Base-by-base conservation (phyloP, 2,797 vertebrate species). In the Hoplostethus mediterraneus region DNA sequence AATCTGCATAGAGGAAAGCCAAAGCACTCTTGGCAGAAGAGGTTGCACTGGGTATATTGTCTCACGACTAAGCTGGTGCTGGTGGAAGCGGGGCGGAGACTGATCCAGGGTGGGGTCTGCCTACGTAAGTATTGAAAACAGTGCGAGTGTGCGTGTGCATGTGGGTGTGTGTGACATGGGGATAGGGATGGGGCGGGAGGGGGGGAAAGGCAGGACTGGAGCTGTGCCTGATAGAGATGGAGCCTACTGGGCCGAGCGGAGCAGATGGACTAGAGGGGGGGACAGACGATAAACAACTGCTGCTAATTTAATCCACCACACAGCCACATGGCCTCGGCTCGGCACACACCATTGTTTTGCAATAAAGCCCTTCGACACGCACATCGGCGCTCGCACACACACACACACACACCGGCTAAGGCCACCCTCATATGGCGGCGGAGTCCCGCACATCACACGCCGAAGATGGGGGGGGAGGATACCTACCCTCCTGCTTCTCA, bases 1-100 rank as follows among this genome's bases (percentile, higher is more conserved):
- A 95, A 98, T 98, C 97, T 98, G 96, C 96, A 98, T 98, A 96
- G 92, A 95, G 91, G 93, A 93, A 95, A 95, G 94, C 93, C 94
- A 92, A 91, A 74, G 92, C 90, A 59, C 90, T 92, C 93, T 95
- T 96, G 96, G 95, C 96, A 95, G 89, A 85, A 80, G 87, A 93
- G 93, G 94, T 95, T 95, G 90, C 78, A 86, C 93, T 86, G 93
- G 94, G 94, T 89, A 80, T 93, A 94, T 94, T 94, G 95, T 95
- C 95, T 93, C 91, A 86, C 67, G 81, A 81, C 86, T 72, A 84
- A 93, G 94, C 91, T 81, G 79, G 72, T 75, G n/a, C n/a, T n/a
- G 83, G 66, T 68, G 82, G 84, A 82, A 61, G 63, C 1, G n/a
- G 45, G 13, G 49, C 44, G 57, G 67, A 53, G 30, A 38, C 45